Evolutionary conservation across 2,888 invertebrate genomes (phyloP).

Genomic region (Sarcophaga rosellei): DNA sequence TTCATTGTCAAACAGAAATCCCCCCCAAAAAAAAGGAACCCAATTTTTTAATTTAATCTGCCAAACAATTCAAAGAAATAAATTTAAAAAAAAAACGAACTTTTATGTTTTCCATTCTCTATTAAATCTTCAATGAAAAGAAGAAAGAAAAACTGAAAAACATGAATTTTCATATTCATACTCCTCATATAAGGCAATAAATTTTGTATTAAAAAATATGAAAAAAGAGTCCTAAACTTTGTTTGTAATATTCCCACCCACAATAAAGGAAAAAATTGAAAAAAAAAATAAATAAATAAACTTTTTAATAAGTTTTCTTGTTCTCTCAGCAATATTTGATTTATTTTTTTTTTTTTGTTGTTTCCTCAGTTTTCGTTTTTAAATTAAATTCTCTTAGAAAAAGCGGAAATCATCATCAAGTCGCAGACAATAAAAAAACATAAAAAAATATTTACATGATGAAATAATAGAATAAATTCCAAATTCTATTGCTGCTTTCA

Average conservation of each 20-base stretch:
- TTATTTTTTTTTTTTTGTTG: background rate
- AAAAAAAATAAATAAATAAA: constrained; percentile 10
- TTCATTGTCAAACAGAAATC: too few relatives aligned
- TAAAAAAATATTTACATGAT: background rate
- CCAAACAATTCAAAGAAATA: too few relatives aligned
- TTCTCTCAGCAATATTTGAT: background rate
- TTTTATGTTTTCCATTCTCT: too few relatives aligned
- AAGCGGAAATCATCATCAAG: constrained; percentile 7
- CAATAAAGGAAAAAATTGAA: background rate
- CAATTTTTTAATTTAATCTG: too few relatives aligned
- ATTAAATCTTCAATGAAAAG: too few relatives aligned
- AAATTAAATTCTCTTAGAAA: constrained; percentile 6
- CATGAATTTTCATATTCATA: too few relatives aligned
- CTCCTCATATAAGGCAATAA: too few relatives aligned
- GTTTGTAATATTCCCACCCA: background rate
- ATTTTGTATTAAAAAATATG: too few relatives aligned
- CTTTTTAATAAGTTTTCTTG: constrained; percentile 42
- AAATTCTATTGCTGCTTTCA: background rate
- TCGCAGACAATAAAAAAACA: background rate
- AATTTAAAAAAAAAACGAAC: too few relatives aligned
- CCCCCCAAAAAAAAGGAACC: too few relatives aligned
- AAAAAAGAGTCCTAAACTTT: constrained; percentile 20
- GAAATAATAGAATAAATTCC: constrained; percentile 29
- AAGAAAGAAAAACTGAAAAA: too few relatives aligned
- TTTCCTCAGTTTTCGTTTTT: background rate